Evolutionary conservation across 2,113 vertebrate genomes (phyloP), one percentile per base, ranked within the genome.

Genomic region (Fulica atra): DNA sequence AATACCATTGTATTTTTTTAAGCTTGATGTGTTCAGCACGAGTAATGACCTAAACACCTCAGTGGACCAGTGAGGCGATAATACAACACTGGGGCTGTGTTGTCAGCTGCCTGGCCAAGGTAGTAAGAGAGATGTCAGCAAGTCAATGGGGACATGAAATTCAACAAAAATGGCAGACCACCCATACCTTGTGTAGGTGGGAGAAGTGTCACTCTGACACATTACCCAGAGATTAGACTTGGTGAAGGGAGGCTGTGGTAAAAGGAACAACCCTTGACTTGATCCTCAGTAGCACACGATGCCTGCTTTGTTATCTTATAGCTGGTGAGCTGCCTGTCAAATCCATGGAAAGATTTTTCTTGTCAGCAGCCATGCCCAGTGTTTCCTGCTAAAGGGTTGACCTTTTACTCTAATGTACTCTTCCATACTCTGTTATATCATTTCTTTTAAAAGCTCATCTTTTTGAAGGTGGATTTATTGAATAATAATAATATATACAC

Each of bases 81-180:
- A 44, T 9, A 13, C 9, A 50, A 6, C 3, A 0, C 44, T n/a
- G 65, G 10, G 17, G 35, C 29, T 79, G 8, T 57, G 40, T 24
- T 60, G 18, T 50, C 77, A 24, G 1, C 14, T 72, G 46, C 42
- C 40, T 57, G n/a, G 24, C 21, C 61, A 44, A 54, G 16, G 9
- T 4, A 54, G 38, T 35, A 38, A 38, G 33, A 60, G 54, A 65
- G 17, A 14, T 3, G 3, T 17, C 65, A 74, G n/a, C 0, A 0
- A n/a, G 44, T 36, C 51, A 48, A n/a, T 1, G 1, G 33, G 28
- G 18, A 65, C 33, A 17, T 28, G 21, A 40, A 70, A 63, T 18
- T 33, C 29, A 40, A 53, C 12, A 63, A 66, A 61, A 81, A 63
- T 23, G 12, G 11, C 46, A 68, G 54, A 46, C 20, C 0, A 6